Base-by-base conservation (phyloP, 2,797 vertebrate genomes). In the Tinamus major region DNA sequence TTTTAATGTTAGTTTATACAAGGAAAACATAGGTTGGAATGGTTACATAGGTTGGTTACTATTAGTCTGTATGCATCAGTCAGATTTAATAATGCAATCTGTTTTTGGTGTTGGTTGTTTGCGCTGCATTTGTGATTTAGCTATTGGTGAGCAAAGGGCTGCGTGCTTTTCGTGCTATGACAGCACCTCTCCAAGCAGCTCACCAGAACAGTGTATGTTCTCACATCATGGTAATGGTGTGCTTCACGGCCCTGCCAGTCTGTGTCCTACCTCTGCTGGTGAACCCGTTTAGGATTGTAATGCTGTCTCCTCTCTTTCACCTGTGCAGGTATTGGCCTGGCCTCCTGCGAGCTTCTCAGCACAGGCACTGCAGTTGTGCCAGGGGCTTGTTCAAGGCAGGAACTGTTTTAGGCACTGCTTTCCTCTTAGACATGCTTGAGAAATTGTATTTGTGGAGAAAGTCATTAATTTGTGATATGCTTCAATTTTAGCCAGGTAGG, bases 321-420 rank as follows among this genome's bases (percentile, higher is more conserved):
- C 31, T 8, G 14, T 31, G n/a, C 33, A 1, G 3, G 3, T 29
- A 8, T 21, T 51, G 16, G 9, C 3, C 29, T 81, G 46, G 10
- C 8, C 8, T 16, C 68, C 24, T 55, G 26, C 41, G 31, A 4
- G 2, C 2, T 37, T 74, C 5, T 19, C 39, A 9, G n/a, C 44
- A 44, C 29, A 33, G 42, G 44, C 31, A 10, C 13, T 49, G 4
- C 9, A 65, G 48, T 7, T 79, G 26, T 55, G 14, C 19, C 53
- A 75, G 33, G 8, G 24, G 17, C 6, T 74, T 78, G 20, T 59
- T 27, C 44, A 78, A 68, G 65, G 64, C 7, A 62, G 33, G 8
- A 83, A 7, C 13, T 29, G 6, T 2, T 72, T 76, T 79, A 76
- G 5, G 26, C 29, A 13, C 0, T 1, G 21, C 5, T 81, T 48